phyloP scores from a whole-genome alignment of 2,113 vertebrate genomes.

The Petaurus breviceps region DNA sequence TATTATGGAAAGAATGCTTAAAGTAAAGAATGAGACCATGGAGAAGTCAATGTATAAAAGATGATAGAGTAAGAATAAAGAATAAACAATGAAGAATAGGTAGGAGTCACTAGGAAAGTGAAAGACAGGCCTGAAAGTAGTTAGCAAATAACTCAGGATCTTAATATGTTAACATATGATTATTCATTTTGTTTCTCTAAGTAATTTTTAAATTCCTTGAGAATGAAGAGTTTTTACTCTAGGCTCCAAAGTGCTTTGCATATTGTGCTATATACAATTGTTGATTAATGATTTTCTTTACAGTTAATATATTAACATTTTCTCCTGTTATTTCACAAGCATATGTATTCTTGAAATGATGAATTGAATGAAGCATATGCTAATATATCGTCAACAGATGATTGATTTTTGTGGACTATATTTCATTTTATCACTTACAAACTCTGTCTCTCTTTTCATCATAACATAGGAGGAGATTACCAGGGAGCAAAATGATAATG shows the following conservation, averaged over 20 bases:
- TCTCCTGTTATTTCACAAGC: not conserved
- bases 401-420: constrained; percentile 38
- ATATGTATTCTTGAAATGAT: not conserved
- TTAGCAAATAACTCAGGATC: not conserved
- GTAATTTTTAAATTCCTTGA: not conserved
- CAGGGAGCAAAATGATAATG: not conserved
- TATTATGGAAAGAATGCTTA: not conserved
- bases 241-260: not conserved
- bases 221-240: not conserved
- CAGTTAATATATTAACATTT: not conserved
- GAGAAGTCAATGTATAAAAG: not conserved
- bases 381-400: not conserved
- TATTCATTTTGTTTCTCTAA: not conserved
- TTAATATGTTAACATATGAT: not conserved
- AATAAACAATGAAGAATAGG: not conserved
- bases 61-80: not conserved
- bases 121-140: not conserved
- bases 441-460: not conserved
- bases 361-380: constrained; percentile 6
- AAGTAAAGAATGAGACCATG: not conserved
- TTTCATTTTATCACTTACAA: constrained; percentile 38
- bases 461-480: constrained; percentile 7
- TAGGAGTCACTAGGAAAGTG: not conserved
- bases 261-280: not conserved
- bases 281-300: not conserved